Base-by-base conservation (phyloP, 2,113 vertebrate genomes). In the Apeltes quadracus region DNA sequence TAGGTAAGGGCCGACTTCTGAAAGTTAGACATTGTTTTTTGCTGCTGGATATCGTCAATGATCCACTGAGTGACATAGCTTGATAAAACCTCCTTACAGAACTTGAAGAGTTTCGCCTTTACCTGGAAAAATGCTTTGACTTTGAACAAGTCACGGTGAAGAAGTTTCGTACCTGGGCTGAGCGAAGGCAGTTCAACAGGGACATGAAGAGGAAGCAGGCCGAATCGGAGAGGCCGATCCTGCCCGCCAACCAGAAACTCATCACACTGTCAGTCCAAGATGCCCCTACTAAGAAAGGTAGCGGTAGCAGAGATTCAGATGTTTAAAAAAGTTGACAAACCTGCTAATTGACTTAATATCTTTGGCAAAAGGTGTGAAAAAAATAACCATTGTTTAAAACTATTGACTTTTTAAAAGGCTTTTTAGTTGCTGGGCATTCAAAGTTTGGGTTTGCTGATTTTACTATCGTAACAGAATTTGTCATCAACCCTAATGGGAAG, bases 141-240 rank as follows among this genome's bases (percentile, higher is more conserved):
- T 99, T 99, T 44, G 98, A 99, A 57, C 97, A 99, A 93, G 98
- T 99, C 61, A 99, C 98, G 0, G 97, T 99, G 32, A 99, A 99
- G 82, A 99, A 99, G 70, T 99, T 99, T 76, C 93, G 97, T 11
- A 99, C 98, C 0, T 99, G 98, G 98, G 98, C 98, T 0, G 98
- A 99, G 93, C 94, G 98, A 0, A 91, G 98, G 25, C 97, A 99
- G 50, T 99, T 99, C 92, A 99, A 99, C 84, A 94, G 98, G 3
- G 98, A 99, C 84, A 96, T 97, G 95, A 99, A 99, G 89, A 94
- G 98, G 59, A 98, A 98, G 78, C 97, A 98, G 87, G 97, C 97
- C 0, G 98, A 99, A 73, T 96, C 95, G 0, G 98, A 99, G 93
- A 90, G 98, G 76, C 98, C 98, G 1, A 98, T 99, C 79, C 92